Percentiles rank a stretch among this genome's conserved stretches.
These are phyloP conservation scores for Coptotermes formosanus DNA, from an alignment of 1,140 invertebrate species.

Conservation along the genomic window DNA sequence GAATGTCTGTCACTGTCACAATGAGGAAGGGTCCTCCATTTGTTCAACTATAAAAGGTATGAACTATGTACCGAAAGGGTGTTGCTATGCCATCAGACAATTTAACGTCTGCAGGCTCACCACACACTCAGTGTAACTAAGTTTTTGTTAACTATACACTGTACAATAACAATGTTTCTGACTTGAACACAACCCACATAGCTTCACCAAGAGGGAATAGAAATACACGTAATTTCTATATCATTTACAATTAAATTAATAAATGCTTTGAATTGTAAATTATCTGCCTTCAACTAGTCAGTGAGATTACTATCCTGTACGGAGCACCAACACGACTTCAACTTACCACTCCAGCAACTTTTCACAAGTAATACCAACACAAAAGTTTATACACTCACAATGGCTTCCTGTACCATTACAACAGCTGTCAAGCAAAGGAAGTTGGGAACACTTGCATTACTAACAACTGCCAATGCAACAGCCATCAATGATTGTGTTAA, in stretches of 20 bases:
- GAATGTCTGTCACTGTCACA: not conserved
- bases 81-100: too few species aligned
- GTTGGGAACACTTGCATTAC: not conserved
- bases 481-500: too few species aligned
- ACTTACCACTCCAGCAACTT: not conserved
- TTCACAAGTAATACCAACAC: not conserved
- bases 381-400: not conserved
- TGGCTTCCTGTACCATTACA: not conserved
- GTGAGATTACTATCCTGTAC: constrained; percentile 16
- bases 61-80: too few species aligned
- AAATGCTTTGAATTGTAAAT: constrained; percentile 4
- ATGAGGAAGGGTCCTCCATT: too few species aligned
- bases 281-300: not conserved
- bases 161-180: not conserved
- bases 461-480: not conserved
- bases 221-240: not conserved
- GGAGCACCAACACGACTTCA: not conserved
- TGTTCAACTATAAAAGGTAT: too few species aligned
- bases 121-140: not conserved
- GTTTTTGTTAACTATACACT: not conserved
- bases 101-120: not conserved
- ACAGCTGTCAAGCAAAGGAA: not conserved
- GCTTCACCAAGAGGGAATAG: not conserved
- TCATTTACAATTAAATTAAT: constrained; percentile 12
- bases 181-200: not conserved